These are phyloP conservation scores for Haplotaxodon microlepis DNA, from an alignment of 2,113 vertebrate genomes.

Conservation along the genomic window DNA sequence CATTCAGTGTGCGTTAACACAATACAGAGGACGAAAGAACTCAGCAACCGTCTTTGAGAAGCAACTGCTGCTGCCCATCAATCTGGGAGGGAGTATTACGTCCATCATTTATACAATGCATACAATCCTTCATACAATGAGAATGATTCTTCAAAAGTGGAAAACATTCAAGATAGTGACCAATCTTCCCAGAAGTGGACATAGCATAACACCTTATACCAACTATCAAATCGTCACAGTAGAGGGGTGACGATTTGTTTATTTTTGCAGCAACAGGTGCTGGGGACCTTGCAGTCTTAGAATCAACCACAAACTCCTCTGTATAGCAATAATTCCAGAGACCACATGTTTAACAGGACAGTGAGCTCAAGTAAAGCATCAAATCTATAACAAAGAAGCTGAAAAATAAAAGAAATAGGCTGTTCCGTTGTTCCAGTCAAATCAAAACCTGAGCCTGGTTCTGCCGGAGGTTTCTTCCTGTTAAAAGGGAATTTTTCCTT, in stretches of 20 bases:
- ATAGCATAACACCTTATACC: not conserved
- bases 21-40: not conserved
- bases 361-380: not conserved
- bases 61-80: not conserved
- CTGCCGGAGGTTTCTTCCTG: not conserved
- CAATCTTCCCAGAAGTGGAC: not conserved
- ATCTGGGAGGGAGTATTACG: not conserved
- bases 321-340: not conserved
- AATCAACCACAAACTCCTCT: not conserved
- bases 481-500: not conserved
- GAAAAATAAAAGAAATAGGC: not conserved
- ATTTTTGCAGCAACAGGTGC: not conserved
- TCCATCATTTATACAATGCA: not conserved
- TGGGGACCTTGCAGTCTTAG: not conserved
- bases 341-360: not conserved
- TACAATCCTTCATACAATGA: not conserved
- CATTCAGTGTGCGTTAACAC: not conserved
- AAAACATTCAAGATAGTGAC: not conserved
- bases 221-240: not conserved
- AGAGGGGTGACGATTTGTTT: not conserved
- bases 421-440: not conserved
- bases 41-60: not conserved
- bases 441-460: not conserved
- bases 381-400: not conserved
- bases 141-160: not conserved